phyloP scores from a whole-genome alignment of 2,888 invertebrate genomes.

The Macrophya alboannulata region DNA sequence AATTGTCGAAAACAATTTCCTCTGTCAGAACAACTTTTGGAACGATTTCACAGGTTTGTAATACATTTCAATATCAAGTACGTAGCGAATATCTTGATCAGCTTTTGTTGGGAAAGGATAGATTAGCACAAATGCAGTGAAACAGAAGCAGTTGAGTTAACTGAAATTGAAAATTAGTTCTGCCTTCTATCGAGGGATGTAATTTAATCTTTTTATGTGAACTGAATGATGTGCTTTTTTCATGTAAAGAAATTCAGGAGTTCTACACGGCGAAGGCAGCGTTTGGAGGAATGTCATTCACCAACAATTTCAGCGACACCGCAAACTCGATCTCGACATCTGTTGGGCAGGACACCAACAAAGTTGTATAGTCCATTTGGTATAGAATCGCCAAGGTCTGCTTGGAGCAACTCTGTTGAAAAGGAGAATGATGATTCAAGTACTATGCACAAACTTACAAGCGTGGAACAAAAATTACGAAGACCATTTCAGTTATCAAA shows the following conservation, averaged over 20 bases:
- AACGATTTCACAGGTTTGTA: slow-evolving; percentile 85
- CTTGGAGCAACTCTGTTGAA: slow-evolving; percentile 81
- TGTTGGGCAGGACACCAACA: slow-evolving; percentile 86
- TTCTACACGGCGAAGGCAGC: slow-evolving; percentile 82
- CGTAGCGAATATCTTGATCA: not conserved
- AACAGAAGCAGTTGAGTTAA: not conserved
- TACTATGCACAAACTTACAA: slow-evolving; percentile 77
- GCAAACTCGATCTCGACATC: slow-evolving; percentile 79
- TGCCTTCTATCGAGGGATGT: not conserved
- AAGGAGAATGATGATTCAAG: slow-evolving; percentile 82
- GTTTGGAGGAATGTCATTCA: slow-evolving; percentile 82
- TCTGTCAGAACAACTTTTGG: slow-evolving; percentile 86
- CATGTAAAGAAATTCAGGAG: slow-evolving; percentile 81
- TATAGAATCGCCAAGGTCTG: slow-evolving; percentile 86
- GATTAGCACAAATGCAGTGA: not conserved
- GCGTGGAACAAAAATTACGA: slow-evolving; percentile 67
- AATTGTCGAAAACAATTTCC: slow-evolving; percentile 85
- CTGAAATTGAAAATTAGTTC: not conserved
- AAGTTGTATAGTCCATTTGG: slow-evolving; percentile 90
- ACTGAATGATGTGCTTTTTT: slow-evolving; percentile 17
- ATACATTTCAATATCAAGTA: not conserved
- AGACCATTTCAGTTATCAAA: slow-evolving; percentile 73
- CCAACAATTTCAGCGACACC: slow-evolving; percentile 80
- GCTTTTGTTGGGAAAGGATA: not conserved
- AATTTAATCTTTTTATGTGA: not conserved